These are phyloP conservation scores for Leucoptera coffeella DNA, from an alignment of 2,888 invertebrate genomes.

Conservation along the genomic window DNA sequence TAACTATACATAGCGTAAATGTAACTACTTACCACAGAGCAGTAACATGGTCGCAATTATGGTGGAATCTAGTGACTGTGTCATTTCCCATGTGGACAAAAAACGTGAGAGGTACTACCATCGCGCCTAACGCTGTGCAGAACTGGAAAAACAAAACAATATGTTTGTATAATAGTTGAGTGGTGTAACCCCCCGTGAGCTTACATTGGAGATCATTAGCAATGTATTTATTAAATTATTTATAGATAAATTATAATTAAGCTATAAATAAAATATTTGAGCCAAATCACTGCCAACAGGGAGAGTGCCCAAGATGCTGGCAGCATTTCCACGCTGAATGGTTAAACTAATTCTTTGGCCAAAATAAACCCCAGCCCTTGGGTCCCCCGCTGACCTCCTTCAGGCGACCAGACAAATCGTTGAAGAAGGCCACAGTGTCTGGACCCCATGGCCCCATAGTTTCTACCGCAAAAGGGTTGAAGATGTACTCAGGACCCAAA, in stretches of 20 bases:
- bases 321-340: too few relatives aligned
- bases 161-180: neutral
- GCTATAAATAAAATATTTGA: too few relatives aligned
- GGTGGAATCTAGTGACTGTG: slow-evolving; percentile 74
- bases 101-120: slow-evolving; percentile 80
- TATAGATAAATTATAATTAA: too few relatives aligned
- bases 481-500: neutral
- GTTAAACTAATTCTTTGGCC: too few relatives aligned
- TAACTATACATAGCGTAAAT: neutral
- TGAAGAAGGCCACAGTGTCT: too few relatives aligned
- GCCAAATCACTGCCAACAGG: too few relatives aligned
- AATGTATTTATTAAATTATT: neutral
- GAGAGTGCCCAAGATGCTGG: too few relatives aligned
- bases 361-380: too few relatives aligned
- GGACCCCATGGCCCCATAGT: too few relatives aligned
- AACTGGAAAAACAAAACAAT: slow-evolving; percentile 58
- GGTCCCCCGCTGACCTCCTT: too few relatives aligned
- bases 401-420: too few relatives aligned
- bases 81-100: slow-evolving; percentile 83
- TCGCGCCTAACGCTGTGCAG: slow-evolving; percentile 82
- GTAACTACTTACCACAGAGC: slow-evolving; percentile 63
- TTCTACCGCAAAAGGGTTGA: neutral
- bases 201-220: neutral
- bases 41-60: slow-evolving; percentile 73
- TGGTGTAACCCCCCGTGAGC: neutral